Conservation (phyloP, 1,140 invertebrate genomes). For the Drosophila willistoni region DNA sequence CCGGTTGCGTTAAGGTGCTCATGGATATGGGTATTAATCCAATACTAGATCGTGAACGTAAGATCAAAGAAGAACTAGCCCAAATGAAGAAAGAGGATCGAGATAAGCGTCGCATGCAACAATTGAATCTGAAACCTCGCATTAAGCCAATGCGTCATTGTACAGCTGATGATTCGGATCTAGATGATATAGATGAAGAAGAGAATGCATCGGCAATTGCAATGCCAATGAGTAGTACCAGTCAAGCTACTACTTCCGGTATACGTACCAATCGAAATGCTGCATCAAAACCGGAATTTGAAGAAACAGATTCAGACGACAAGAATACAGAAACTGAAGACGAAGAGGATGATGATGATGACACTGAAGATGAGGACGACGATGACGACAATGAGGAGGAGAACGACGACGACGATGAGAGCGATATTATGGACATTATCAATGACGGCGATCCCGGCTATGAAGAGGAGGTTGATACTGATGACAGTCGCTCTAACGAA, state of each 20-base stretch:
- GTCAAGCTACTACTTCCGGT: background rate
- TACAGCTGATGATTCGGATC: slow-evolving; percentile 43
- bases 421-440: slow-evolving; percentile 8
- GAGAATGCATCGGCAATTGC: background rate
- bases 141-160: slow-evolving; percentile 35
- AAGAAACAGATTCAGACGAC: slow-evolving; percentile 5
- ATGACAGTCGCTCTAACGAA: background rate
- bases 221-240: too few relatives aligned
- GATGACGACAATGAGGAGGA: background rate
- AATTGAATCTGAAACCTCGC: slow-evolving; percentile 21
- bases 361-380: background rate
- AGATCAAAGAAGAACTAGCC: slow-evolving; percentile 30
- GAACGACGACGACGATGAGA: background rate
- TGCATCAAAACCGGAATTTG: background rate
- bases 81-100: slow-evolving; percentile 23
- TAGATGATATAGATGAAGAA: background rate
- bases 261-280: slow-evolving; percentile 41
- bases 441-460: background rate
- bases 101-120: slow-evolving; percentile 27
- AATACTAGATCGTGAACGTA: slow-evolving; percentile 28
- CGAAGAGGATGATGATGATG: background rate
- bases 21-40: slow-evolving; percentile 39
- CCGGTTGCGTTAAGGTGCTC: slow-evolving; percentile 35
- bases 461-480: background rate
- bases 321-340: slow-evolving; percentile 6